These are phyloP conservation scores for Phocides pigmalion DNA, from an alignment of 1,140 invertebrate genomes.

Conservation along the genomic window DNA sequence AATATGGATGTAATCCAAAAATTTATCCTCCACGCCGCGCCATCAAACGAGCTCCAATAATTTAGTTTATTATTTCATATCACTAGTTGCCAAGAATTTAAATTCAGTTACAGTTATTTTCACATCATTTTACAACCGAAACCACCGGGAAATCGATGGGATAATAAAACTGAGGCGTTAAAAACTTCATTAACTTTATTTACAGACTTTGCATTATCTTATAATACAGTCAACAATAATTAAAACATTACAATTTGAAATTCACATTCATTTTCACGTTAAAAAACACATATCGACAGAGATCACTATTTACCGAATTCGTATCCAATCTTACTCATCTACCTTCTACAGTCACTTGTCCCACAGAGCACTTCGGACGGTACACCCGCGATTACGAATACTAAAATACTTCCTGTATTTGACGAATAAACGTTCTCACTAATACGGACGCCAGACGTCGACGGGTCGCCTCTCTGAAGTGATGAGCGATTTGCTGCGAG, in stretches of 20 bases:
- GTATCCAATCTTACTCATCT: constrained; percentile 52
- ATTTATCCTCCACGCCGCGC: constrained; percentile 56
- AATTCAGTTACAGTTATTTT: constrained; percentile 42
- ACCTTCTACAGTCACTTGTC: constrained; percentile 40
- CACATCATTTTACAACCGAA: constrained; percentile 2
- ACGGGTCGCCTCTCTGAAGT: constrained; percentile 73
- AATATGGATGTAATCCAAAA: constrained; percentile 77
- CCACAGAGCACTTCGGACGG: constrained; percentile 53
- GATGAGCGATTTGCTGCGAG: constrained; percentile 76
- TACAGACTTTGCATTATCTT: constrained; percentile 78
- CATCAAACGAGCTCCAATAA: constrained; percentile 55
- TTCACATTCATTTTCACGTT: constrained; percentile 81
- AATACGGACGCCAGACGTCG: constrained; percentile 86
- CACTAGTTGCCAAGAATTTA: constrained; percentile 57
- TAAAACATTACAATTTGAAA: constrained; percentile 74
- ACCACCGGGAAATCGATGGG: constrained; percentile 16
- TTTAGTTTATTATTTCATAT: constrained; percentile 59
- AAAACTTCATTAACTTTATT: constrained; percentile 82
- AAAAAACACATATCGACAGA: constrained; percentile 74
- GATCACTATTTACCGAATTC: constrained; percentile 67
- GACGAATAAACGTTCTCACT: constrained; percentile 47
- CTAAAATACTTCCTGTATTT: constrained; percentile 49
- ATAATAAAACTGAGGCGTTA: constrained; percentile 42
- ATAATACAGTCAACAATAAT: constrained; percentile 82
- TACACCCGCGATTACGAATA: constrained; percentile 46